Evolutionary conservation across 2,113 vertebrate species (phyloP).

Genomic region (Amphiprion ocellaris): DNA sequence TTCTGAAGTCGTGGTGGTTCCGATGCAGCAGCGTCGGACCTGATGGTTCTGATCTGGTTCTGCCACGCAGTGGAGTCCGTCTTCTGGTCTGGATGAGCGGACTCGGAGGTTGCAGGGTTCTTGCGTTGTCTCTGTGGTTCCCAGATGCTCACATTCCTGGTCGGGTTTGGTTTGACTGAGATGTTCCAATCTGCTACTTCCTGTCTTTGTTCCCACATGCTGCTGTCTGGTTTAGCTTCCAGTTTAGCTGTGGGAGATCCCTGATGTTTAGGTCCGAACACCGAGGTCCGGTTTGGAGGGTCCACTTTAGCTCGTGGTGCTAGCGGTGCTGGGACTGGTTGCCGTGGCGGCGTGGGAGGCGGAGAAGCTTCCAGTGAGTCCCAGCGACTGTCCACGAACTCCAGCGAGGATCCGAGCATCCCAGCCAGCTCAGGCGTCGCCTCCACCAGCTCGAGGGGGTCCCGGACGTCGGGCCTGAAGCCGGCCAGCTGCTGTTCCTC

Average conservation of each 20-base stretch:
- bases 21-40: too few species aligned
- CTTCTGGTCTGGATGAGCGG: background rate
- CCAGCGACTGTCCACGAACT: constrained; percentile 65
- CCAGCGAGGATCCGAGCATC: constrained; percentile 68
- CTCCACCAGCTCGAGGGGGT: constrained; percentile 68
- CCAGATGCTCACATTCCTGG: background rate
- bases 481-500: constrained; percentile 62
- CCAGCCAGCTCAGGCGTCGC: constrained; percentile 64
- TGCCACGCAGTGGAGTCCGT: background rate
- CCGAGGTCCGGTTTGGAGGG: background rate
- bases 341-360: constrained; percentile 7
- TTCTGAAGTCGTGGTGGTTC: background rate
- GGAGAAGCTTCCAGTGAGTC: constrained; percentile 23
- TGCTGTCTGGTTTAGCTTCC: constrained; percentile 18
- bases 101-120: background rate
- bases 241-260: constrained; percentile 5
- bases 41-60: too few species aligned
- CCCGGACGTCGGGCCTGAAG: constrained; percentile 46
- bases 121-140: constrained; percentile 26
- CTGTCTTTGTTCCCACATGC: constrained; percentile 23
- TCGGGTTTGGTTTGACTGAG: background rate
- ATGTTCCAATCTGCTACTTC: background rate
- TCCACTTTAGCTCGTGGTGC: background rate
- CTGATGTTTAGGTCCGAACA: constrained; percentile 1
- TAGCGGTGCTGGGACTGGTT: background rate